Percentiles rank a stretch among this genome's conserved stretches.
Evolutionary conservation across 2,113 vertebrate species (phyloP).

Genomic region (Malurus elegans): DNA sequence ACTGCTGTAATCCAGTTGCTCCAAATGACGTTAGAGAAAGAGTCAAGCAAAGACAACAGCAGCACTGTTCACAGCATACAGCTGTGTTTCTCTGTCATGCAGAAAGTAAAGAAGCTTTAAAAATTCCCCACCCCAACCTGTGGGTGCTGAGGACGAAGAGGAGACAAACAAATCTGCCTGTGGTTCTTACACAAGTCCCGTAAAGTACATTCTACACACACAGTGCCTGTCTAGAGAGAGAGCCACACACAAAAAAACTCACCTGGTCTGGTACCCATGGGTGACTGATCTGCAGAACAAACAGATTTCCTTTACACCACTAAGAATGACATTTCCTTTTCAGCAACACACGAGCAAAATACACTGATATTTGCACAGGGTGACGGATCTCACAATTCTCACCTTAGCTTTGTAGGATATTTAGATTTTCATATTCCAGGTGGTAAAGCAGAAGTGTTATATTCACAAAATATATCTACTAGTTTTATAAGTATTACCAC

Average conservation of each 20-base stretch:
- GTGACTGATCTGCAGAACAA: not conserved
- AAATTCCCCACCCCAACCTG: not conserved
- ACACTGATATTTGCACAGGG: not conserved
- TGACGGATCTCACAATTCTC: not conserved
- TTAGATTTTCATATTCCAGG: not conserved
- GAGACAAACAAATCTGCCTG: not conserved
- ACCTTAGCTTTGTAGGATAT: not conserved
- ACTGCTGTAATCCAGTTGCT: not conserved
- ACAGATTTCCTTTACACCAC: not conserved
- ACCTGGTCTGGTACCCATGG: not conserved
- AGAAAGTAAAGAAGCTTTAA: not conserved
- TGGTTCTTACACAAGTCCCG: rapidly evolving
- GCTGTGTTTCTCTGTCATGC: rapidly evolving
- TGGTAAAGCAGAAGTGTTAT: not conserved
- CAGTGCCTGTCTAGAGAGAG: not conserved
- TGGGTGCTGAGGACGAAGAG: not conserved
- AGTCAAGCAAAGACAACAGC: not conserved
- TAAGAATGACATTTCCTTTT: not conserved
- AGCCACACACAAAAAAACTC: rapidly evolving
- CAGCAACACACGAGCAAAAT: not conserved
- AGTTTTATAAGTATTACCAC: not conserved
- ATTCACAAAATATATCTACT: not conserved
- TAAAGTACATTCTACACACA: not conserved
- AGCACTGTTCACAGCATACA: not conserved
- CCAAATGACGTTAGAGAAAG: not conserved